Conservation (phyloP, 64 coral and sea anemone species). For the Montipora sp. region DNA sequence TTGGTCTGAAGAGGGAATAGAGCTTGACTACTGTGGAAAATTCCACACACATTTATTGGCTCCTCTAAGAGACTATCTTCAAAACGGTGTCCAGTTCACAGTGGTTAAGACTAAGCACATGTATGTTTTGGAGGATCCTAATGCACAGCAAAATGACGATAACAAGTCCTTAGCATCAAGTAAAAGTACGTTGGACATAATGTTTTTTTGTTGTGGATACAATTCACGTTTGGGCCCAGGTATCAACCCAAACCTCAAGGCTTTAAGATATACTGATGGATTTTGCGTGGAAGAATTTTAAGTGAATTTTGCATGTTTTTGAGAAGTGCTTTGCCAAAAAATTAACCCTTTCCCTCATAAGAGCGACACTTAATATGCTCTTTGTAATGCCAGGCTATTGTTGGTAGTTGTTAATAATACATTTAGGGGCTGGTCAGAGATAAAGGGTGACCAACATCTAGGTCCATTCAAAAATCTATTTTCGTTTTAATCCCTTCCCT, state of each 20-base stretch:
- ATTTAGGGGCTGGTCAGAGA: too few relatives aligned
- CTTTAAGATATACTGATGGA: too few relatives aligned
- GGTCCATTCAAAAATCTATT: too few relatives aligned
- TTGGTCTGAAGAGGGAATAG: slow-evolving; percentile 86
- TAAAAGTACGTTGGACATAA: slow-evolving; percentile 48
- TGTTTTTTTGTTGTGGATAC: neutral
- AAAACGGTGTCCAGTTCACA: slow-evolving; percentile 80
- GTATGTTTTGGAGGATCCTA: slow-evolving; percentile 94
- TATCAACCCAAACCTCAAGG: too few relatives aligned
- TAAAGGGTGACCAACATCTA: too few relatives aligned
- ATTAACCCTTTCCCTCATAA: neutral
- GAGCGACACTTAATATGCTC: neutral
- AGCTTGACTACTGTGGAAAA: slow-evolving; percentile 74
- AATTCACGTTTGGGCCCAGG: neutral
- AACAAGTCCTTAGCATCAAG: slow-evolving; percentile 10
- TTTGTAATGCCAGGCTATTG: too few relatives aligned
- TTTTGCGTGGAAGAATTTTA: too few relatives aligned
- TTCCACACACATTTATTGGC: slow-evolving; percentile 69
- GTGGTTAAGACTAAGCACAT: slow-evolving; percentile 89
- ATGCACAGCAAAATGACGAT: slow-evolving; percentile 41
- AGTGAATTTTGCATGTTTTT: too few relatives aligned
- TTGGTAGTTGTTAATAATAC: too few relatives aligned
- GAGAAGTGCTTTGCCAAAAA: neutral
- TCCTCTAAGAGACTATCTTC: slow-evolving; percentile 78
- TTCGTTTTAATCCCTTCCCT: too few relatives aligned